Conservation (phyloP, 92 coral and sea anemone species). For the Parazoanthus darwini region DNA sequence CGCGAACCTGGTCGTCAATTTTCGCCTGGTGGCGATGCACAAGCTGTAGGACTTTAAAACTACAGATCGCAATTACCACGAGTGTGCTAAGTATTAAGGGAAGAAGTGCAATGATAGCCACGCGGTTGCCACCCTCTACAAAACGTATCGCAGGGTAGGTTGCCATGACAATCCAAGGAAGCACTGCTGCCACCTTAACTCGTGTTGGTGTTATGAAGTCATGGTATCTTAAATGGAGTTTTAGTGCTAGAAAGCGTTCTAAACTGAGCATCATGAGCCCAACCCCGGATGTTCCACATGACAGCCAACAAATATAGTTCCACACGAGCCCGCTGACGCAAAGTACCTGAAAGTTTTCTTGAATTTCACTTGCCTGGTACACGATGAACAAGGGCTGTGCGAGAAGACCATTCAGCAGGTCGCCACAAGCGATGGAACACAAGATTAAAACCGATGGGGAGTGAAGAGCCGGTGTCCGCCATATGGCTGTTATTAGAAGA, state of each 20-base stretch:
- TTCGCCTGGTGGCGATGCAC: slow-evolving; percentile 4
- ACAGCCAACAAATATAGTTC: slow-evolving; percentile 26
- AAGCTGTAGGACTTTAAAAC: neutral
- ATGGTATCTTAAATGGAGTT: slow-evolving; percentile 21
- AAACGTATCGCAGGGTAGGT: slow-evolving; percentile 4
- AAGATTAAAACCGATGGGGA: neutral
- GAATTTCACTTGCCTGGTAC: slow-evolving; percentile 24
- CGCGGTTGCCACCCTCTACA: slow-evolving; percentile 3
- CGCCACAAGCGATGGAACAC: slow-evolving; percentile 18
- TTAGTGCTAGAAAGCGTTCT: slow-evolving; percentile 15
- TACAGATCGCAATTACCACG: neutral
- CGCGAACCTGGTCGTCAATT: slow-evolving; percentile 17
- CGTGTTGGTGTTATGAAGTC: slow-evolving; percentile 16
- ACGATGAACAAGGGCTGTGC: slow-evolving; percentile 21
- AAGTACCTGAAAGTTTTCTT: neutral
- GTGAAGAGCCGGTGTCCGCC: slow-evolving; percentile 29
- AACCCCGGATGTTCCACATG: slow-evolving; percentile 5
- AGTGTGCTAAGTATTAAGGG: neutral
- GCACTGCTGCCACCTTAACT: neutral
- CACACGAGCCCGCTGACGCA: slow-evolving; percentile 24
- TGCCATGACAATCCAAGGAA: slow-evolving; percentile 11
- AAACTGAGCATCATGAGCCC: slow-evolving; percentile 10
- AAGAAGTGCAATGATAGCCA: neutral
- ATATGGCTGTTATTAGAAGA: slow-evolving; percentile 13
- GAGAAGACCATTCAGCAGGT: slow-evolving; percentile 22